Evolutionary conservation across 1,140 invertebrate genomes (phyloP).

Genomic region (Aphelinus atriplicis): DNA sequence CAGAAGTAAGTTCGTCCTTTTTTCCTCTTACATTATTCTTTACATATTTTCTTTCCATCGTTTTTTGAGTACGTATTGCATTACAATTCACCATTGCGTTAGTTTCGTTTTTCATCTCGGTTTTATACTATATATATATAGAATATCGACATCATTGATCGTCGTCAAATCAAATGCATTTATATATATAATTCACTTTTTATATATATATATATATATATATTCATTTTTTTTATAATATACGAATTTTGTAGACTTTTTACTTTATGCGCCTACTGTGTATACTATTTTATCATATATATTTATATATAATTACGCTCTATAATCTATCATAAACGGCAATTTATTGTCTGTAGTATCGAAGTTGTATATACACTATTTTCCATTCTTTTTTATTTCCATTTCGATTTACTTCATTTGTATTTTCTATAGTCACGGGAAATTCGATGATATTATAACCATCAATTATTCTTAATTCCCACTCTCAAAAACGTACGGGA

Average conservation of each 20-base stretch:
- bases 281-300: slow-evolving; percentile 40
- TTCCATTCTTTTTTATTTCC: slow-evolving; percentile 23
- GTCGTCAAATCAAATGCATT: slow-evolving; percentile 39
- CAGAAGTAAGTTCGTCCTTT: slow-evolving; percentile 33
- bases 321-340: slow-evolving; percentile 60
- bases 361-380: slow-evolving; percentile 47
- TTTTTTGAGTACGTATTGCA: slow-evolving; percentile 57
- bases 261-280: slow-evolving; percentile 32
- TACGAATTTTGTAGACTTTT: not conserved
- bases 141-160: slow-evolving; percentile 17
- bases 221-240: slow-evolving; percentile 31
- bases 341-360: slow-evolving; percentile 64
- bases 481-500: not conserved
- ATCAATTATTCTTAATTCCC: slow-evolving; percentile 41
- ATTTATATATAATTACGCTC: slow-evolving; percentile 44
- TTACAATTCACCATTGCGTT: slow-evolving; percentile 50
- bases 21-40: slow-evolving; percentile 37
- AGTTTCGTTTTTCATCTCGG: slow-evolving; percentile 47
- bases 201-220: slow-evolving; percentile 35
- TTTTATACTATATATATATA: slow-evolving; percentile 43
- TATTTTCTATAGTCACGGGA: slow-evolving; percentile 57
- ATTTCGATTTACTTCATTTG: not conserved
- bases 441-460: slow-evolving; percentile 62
- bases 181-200: slow-evolving; percentile 14
- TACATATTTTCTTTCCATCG: slow-evolving; percentile 35